Base-by-base conservation (phyloP, 2,888 invertebrate species). In the Drosophila meridiana region DNA sequence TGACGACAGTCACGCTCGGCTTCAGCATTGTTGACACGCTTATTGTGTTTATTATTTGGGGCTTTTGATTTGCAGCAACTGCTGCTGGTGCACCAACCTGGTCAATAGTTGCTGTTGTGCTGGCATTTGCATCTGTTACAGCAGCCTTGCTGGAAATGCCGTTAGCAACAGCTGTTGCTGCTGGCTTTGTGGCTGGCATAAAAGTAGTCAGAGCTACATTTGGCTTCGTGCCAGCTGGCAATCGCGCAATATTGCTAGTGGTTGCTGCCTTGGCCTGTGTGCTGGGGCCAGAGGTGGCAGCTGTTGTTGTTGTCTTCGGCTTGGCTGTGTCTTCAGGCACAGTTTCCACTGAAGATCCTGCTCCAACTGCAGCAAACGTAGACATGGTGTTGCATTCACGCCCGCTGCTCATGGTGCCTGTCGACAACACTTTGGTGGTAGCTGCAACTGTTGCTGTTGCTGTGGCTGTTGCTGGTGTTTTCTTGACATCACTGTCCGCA, bases 391-490 rank as follows among this genome's bases (percentile, higher is more conserved):
- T 80, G 42, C 90, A 87, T 59, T 92, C 92, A n/a, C 92, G 82
- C 6, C 92, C 92, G 55, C 92, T 91, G 63, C 85, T 82, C 77
- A 83, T 78, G 11, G 92, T 91, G 57, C 92, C 92, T 2, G 90
- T 66, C 13, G 90, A 76, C 61, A 92, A 65, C 11, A 91, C 86
- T 65, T 90, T 84, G 20, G 83, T 87, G 60, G 82, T 83, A 8
- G 80, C 74, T 38, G 75, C 63, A 63, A 73, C 59, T 63, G 70
- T 61, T 67, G 64, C 52, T 20, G 50, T 32, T 20, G 45, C 56
- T 75, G 78, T 68, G 55, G 62, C 43, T 76, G 77, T 69, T 53
- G 61, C 45, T 58, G 73, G 40, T 61, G 66, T 45, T 72, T 52
- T 32, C 14, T 90, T 87, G 57, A 76, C 87, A 7, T 89, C 81